Evolutionary conservation across 2,113 vertebrate species (phyloP).

Genomic region (Astur gentilis): DNA sequence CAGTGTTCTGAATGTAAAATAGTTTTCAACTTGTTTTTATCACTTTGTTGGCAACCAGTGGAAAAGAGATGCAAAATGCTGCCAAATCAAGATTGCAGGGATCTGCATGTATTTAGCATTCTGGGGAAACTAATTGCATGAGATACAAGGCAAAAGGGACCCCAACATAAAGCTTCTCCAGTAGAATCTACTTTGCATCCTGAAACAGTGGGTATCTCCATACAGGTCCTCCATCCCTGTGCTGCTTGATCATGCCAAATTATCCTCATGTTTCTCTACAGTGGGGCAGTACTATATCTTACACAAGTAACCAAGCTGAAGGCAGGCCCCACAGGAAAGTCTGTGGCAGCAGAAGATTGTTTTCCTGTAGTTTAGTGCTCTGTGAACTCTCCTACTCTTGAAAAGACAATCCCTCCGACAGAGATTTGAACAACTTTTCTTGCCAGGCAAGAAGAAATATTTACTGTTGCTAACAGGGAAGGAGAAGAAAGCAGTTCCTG

Average conservation of each 20-base stretch:
- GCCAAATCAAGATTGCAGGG: neutral
- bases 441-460: neutral
- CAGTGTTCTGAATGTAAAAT: neutral
- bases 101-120: neutral
- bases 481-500: neutral
- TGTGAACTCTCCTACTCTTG: neutral
- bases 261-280: neutral
- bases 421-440: neutral
- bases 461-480: neutral
- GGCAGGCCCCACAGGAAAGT: neutral
- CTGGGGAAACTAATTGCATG: neutral
- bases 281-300: neutral
- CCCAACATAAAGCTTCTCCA: neutral
- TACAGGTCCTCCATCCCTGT: neutral
- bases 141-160: neutral
- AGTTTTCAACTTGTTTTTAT: constrained; percentile 15
- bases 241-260: neutral
- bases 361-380: neutral
- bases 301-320: neutral
- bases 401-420: neutral
- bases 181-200: neutral
- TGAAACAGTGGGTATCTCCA: neutral
- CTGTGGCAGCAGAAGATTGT: neutral
- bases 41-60: neutral
- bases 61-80: neutral